Evolutionary conservation across 2,113 vertebrate species (phyloP), one percentile per base, ranked within the genome.

Genomic region (Sceloporus tristichus): DNA sequence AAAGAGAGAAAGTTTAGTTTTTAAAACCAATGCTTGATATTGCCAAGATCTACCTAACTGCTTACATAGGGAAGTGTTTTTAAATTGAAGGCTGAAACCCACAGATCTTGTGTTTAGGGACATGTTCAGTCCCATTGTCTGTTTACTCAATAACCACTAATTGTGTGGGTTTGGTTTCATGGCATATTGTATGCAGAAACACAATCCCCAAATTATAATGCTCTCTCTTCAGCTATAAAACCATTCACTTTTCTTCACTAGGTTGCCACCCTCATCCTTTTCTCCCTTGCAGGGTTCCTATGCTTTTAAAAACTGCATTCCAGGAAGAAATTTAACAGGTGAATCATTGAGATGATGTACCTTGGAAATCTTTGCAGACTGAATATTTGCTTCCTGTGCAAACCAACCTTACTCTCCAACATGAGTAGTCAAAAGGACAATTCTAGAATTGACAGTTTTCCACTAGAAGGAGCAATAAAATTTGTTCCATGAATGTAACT

Each of bases 121-220:
- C 42, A 38, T 76, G 71, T 62, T 85, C 84, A 54, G 59, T 27
- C 56, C 56, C 56, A 85, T 40, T 56, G 56, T 75, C 56, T 85
- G 34, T 75, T 85, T 76, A 85, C 76, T 76, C 56, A 85, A 56
- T 38, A 85, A 66, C 73, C 84, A 65, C 74, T 85, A 75, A 85
- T 62, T 85, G 56, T 85, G 14, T 11, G 13, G 84, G 74, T 77
- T 65, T 13, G 25, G 38, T 85, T 85, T 76, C 56, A 85, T 59
- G 54, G 34, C 74, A 42, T 78, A 34, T 38, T 75, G 23, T 85
- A 85, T 27, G 21, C 21, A 76, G 34, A 2, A 85, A 85, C 13
- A 76, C 71, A 85, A 54, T 34, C 71, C 48, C 21, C 74, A 85
- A 25, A 76, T 65, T 85, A 77, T 66, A 85, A 77, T 85, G 53